Conservation (phyloP, 2,797 vertebrate genomes). For the Enteromius viviparus region DNA sequence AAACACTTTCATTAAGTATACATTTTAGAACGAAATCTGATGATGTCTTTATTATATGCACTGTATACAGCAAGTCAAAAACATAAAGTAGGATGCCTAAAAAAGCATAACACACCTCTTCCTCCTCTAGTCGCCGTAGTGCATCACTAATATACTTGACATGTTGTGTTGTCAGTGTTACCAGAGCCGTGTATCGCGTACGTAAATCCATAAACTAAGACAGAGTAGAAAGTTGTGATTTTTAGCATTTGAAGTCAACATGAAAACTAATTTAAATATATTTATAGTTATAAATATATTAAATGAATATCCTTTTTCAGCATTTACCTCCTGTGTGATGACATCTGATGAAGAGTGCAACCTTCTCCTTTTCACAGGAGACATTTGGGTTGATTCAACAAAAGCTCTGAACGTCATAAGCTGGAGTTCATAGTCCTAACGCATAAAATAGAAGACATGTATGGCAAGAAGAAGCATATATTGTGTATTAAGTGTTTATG, state of each 20-base stretch:
- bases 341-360: constrained; percentile 94
- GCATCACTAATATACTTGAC: constrained; percentile 98
- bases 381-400: constrained; percentile 95
- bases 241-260: background rate
- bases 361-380: constrained; percentile 89
- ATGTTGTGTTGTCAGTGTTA: constrained; percentile 95
- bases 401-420: constrained; percentile 97
- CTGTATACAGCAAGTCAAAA: background rate
- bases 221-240: constrained; percentile 7
- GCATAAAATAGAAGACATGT: constrained; percentile 17
- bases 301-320: background rate
- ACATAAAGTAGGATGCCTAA: background rate
- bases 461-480: background rate
- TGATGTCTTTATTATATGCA: background rate
- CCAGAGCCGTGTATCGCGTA: constrained; percentile 94
- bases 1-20: background rate
- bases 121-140: constrained; percentile 90
- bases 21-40: background rate
- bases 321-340: constrained; percentile 92
- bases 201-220: constrained; percentile 95
- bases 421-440: constrained; percentile 94
- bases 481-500: background rate
- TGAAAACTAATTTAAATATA: background rate
- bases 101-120: constrained; percentile 81
- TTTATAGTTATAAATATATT: background rate